phyloP scores from a whole-genome alignment of 2,888 invertebrate species.

The Plagodis pulveraria region DNA sequence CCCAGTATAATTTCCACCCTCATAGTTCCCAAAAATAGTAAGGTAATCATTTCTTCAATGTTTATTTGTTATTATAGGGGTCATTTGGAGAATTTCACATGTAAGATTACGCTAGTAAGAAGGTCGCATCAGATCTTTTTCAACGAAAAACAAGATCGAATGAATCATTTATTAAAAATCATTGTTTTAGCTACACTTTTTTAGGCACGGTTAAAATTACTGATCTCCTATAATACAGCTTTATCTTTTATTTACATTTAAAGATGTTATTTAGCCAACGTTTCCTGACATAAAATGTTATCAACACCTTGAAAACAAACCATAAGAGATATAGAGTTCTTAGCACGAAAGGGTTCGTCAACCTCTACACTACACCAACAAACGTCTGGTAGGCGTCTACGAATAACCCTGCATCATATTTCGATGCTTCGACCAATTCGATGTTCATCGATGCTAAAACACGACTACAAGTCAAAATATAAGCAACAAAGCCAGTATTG shows the following conservation, averaged over 20 bases:
- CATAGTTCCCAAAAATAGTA: slow-evolving; percentile 21
- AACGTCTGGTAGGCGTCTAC: slow-evolving; percentile 71
- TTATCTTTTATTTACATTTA: too few relatives aligned
- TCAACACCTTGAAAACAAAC: slow-evolving; percentile 44
- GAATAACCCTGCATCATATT: slow-evolving; percentile 48
- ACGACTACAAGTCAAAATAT: slow-evolving; percentile 33
- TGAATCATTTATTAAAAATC: too few relatives aligned
- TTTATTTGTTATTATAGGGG: slow-evolving; percentile 23
- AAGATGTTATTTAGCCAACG: too few relatives aligned
- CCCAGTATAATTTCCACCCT: slow-evolving; percentile 41
- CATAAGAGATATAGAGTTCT: slow-evolving; percentile 37
- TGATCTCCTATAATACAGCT: too few relatives aligned
- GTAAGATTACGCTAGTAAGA: too few relatives aligned
- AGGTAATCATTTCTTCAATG: slow-evolving; percentile 23
- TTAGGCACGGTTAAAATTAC: too few relatives aligned
- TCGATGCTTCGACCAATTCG: slow-evolving; percentile 38
- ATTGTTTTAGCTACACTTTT: too few relatives aligned
- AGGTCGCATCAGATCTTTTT: too few relatives aligned
- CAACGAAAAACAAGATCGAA: too few relatives aligned
- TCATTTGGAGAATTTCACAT: background rate
- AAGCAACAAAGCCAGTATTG: slow-evolving; percentile 51
- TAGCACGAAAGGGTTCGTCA: slow-evolving; percentile 63
- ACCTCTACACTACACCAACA: slow-evolving; percentile 44
- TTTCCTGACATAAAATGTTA: too few relatives aligned
- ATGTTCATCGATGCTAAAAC: slow-evolving; percentile 54